These are phyloP conservation scores for Nezara viridula DNA, from an alignment of 2,888 invertebrate genomes.

Conservation along the genomic window DNA sequence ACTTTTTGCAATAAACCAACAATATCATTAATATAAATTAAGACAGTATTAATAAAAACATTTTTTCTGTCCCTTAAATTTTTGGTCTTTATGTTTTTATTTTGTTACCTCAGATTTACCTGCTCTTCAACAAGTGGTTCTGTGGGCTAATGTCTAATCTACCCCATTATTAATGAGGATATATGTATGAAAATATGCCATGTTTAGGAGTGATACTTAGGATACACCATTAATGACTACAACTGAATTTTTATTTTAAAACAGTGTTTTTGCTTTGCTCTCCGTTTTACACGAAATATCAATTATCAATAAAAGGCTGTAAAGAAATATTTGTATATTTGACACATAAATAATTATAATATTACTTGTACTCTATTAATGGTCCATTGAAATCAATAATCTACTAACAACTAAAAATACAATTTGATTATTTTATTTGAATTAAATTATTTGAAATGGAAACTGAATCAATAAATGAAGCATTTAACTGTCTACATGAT, in stretches of 20 bases:
- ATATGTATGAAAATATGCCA: not conserved
- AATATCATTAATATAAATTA: too few relatives aligned
- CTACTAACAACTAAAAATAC: conserved; percentile 58
- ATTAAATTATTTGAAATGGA: conserved; percentile 16
- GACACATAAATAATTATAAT: conserved; percentile 61
- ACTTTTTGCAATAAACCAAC: too few relatives aligned
- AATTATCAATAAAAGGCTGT: not conserved
- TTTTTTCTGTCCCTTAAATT: too few relatives aligned
- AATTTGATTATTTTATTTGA: conserved; percentile 58
- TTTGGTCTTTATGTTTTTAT: too few relatives aligned
- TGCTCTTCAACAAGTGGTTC: too few relatives aligned
- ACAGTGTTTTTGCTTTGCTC: not conserved
- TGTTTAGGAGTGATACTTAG: not conserved
- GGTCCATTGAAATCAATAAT: conserved; percentile 60
- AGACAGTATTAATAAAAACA: too few relatives aligned
- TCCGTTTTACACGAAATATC: not conserved
- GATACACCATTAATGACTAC: not conserved
- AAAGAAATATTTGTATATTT: conserved; percentile 61
- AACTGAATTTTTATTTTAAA: not conserved
- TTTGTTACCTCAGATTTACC: too few relatives aligned
- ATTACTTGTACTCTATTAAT: conserved; percentile 61
- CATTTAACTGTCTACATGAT: not conserved
- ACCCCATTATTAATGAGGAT: too few relatives aligned
- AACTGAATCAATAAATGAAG: conserved; percentile 13
- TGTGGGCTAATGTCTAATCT: too few relatives aligned